A percentile compares a stretch with the other conserved stretches of the same genome.
Conservation (phyloP, 2,888 invertebrate species). For the Oeneis ivallda region DNA sequence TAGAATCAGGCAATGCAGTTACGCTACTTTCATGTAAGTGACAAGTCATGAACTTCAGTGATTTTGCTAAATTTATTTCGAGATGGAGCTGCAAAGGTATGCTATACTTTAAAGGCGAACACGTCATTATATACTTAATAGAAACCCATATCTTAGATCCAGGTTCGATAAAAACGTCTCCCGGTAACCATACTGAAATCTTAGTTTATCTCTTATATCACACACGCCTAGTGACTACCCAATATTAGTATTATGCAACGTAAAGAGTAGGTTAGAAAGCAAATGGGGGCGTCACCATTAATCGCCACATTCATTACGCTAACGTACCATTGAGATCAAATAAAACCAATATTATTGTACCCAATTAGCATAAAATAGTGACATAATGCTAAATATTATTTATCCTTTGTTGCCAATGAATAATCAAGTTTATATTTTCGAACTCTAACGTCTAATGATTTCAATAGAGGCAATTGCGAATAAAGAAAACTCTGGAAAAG, state of each 20-base stretch:
- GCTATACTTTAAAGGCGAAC: no score
- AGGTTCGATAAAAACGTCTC: background rate
- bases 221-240: slow-evolving; percentile 31
- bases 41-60: no score
- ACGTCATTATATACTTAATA: no score
- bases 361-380: slow-evolving; percentile 1
- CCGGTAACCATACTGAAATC: background rate
- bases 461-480: no score
- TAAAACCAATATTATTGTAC: slow-evolving; percentile 13
- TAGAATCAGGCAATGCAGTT: no score
- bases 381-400: background rate
- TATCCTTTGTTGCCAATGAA: background rate
- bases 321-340: slow-evolving; percentile 23
- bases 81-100: no score
- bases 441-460: background rate
- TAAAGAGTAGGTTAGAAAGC: slow-evolving; percentile 45
- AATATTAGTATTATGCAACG: slow-evolving; percentile 44
- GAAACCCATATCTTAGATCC: no score
- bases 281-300: slow-evolving; percentile 44
- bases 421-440: background rate
- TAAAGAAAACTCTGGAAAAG: background rate
- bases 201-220: slow-evolving; percentile 20
- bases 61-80: no score
- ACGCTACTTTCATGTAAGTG: no score
- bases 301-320: slow-evolving; percentile 40